Percentiles rank a stretch among this genome's conserved stretches.
These are phyloP conservation scores for Chromoteleia sp. DNA, from an alignment of 2,888 invertebrate genomes.

Conservation along the genomic window DNA sequence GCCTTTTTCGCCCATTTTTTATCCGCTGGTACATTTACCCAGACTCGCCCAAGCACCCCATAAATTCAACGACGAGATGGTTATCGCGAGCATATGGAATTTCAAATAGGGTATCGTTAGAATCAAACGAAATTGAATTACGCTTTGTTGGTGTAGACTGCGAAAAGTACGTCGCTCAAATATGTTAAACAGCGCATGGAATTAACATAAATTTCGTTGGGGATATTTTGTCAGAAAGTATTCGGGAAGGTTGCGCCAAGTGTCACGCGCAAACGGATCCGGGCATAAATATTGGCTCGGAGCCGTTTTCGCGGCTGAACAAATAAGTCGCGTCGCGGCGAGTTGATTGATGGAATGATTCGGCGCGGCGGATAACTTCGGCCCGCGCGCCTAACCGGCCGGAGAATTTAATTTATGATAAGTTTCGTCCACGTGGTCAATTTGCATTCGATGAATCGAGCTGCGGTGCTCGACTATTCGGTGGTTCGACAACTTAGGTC, in stretches of 20 bases:
- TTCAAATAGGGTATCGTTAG: slow-evolving; percentile 43
- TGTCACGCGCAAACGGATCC: slow-evolving; percentile 16
- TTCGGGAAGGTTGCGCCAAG: slow-evolving; percentile 25
- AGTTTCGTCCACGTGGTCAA: slow-evolving; percentile 38
- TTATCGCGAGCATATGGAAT: slow-evolving; percentile 44
- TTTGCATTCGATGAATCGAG: slow-evolving; percentile 36
- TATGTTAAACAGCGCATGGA: slow-evolving; percentile 52
- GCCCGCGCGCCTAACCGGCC: background rate
- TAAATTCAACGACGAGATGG: slow-evolving; percentile 42
- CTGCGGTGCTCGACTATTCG: slow-evolving; percentile 27
- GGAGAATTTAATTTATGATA: slow-evolving; percentile 40
- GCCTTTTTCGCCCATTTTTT: background rate
- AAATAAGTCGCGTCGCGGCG: slow-evolving; percentile 35
- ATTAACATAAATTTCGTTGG: slow-evolving; percentile 48
- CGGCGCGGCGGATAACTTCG: background rate
- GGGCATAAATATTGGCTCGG: slow-evolving; percentile 43
- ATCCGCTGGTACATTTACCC: background rate
- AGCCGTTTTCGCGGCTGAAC: slow-evolving; percentile 33
- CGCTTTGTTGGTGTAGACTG: slow-evolving; percentile 37
- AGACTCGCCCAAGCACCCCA: slow-evolving; percentile 6
- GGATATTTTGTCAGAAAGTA: slow-evolving; percentile 51
- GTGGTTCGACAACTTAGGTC: background rate
- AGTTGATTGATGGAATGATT: slow-evolving; percentile 47
- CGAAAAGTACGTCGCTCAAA: slow-evolving; percentile 52
- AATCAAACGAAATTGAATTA: slow-evolving; percentile 62